Conservation (phyloP, 2,888 invertebrate species). For the Thera britannica region DNA sequence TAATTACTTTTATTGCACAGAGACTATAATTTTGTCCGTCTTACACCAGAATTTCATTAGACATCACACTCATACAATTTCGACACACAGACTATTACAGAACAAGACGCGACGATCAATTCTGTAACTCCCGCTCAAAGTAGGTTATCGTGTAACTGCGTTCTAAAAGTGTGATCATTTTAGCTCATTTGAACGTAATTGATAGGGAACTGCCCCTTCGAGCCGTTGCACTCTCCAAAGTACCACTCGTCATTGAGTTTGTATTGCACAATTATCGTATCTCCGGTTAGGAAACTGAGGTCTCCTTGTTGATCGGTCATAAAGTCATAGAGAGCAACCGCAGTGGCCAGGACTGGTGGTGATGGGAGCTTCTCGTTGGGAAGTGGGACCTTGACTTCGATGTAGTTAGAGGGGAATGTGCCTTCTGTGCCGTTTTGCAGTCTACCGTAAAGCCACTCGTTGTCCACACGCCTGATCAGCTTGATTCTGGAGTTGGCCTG, state of each 20-base stretch:
- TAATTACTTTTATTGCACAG: constrained; percentile 43
- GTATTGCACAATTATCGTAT: constrained; percentile 86
- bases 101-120: constrained; percentile 10
- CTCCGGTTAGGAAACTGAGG: constrained; percentile 65
- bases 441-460: constrained; percentile 92
- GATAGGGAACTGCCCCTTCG: constrained; percentile 90
- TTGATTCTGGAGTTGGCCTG: constrained; percentile 90
- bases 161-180: constrained; percentile 25
- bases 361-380: constrained; percentile 62
- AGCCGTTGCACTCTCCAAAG: constrained; percentile 88
- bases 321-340: constrained; percentile 89
- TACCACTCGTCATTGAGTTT: constrained; percentile 92
- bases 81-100: constrained; percentile 16
- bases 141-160: constrained; percentile 14
- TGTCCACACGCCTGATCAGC: constrained; percentile 88
- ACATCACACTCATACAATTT: constrained; percentile 22
- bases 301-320: constrained; percentile 83
- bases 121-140: constrained; percentile 16
- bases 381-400: constrained; percentile 90
- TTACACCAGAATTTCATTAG: constrained; percentile 28
- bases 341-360: constrained; percentile 67
- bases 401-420: constrained; percentile 92
- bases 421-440: constrained; percentile 88
- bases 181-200: constrained; percentile 88
- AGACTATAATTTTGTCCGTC: constrained; percentile 30